Percentiles rank a stretch among this genome's conserved stretches.
Conservation (phyloP, 1,140 invertebrate species). For the Apis florea region DNA sequence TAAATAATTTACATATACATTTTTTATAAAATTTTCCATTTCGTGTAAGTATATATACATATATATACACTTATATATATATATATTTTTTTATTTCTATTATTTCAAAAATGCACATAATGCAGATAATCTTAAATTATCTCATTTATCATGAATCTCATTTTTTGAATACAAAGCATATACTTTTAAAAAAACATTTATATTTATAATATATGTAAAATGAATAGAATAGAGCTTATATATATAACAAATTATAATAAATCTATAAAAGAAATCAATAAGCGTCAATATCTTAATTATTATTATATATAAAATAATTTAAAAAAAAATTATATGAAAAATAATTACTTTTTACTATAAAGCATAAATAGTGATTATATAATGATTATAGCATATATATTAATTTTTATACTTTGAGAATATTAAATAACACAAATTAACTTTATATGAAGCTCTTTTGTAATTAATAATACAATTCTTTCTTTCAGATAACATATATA, state of each 20-base stretch:
- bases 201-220: conserved; percentile 64
- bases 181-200: conserved; percentile 51
- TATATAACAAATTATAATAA: conserved; percentile 62
- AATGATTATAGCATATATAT: conserved; percentile 37
- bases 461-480: conserved; percentile 70
- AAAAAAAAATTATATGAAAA: conserved; percentile 30
- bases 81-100: not conserved
- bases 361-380: conserved; percentile 17
- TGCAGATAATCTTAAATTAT: not conserved
- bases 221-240: conserved; percentile 64
- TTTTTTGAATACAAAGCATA: conserved; percentile 41
- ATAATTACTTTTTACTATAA: conserved; percentile 26
- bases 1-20: conserved; percentile 6
- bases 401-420: conserved; percentile 66
- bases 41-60: not conserved
- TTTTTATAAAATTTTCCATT: conserved; percentile 30
- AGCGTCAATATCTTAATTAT: conserved; percentile 10
- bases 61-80: too few species aligned
- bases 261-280: conserved; percentile 58
- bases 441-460: conserved; percentile 54
- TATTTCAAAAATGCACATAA: conserved; percentile 30
- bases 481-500: conserved; percentile 63
- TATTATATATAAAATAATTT: conserved; percentile 8
- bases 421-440: conserved; percentile 60
- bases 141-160: conserved; percentile 30